Conservation (phyloP, 2,888 invertebrate species). For the Sinodicranocentrus sp. region DNA sequence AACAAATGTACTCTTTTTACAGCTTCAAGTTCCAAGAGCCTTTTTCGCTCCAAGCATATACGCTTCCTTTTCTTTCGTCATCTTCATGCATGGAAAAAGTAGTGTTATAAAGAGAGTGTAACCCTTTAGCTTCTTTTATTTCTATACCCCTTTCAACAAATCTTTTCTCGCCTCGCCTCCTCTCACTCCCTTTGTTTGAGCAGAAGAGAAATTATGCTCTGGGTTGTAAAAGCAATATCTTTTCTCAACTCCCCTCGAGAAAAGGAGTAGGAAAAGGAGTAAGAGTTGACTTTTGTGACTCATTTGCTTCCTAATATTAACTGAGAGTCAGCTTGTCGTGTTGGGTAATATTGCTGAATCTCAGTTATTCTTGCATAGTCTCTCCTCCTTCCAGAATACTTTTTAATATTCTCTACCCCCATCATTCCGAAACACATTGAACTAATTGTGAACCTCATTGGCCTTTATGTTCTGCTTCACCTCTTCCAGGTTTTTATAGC, state of each 20-base stretch:
- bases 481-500: neutral
- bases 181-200: no score
- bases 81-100: no score
- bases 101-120: no score
- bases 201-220: slow-evolving; percentile 25
- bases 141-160: no score
- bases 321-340: neutral
- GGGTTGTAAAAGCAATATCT: slow-evolving; percentile 14
- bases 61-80: no score
- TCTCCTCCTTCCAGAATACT: neutral
- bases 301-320: slow-evolving; percentile 19
- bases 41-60: no score
- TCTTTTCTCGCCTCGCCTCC: no score
- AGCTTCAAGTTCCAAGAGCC: no score
- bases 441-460: slow-evolving; percentile 1
- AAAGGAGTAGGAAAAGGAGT: neutral
- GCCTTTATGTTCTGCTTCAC: slow-evolving; percentile 7
- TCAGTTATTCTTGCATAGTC: neutral
- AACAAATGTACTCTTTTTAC: no score
- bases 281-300: slow-evolving; percentile 21
- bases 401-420: no score
- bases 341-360: neutral
- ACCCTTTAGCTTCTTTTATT: no score
- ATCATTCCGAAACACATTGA: no score
- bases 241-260: neutral